phyloP scores from a whole-genome alignment of 2,113 vertebrate genomes.

The Ramphastos sulfuratus region DNA sequence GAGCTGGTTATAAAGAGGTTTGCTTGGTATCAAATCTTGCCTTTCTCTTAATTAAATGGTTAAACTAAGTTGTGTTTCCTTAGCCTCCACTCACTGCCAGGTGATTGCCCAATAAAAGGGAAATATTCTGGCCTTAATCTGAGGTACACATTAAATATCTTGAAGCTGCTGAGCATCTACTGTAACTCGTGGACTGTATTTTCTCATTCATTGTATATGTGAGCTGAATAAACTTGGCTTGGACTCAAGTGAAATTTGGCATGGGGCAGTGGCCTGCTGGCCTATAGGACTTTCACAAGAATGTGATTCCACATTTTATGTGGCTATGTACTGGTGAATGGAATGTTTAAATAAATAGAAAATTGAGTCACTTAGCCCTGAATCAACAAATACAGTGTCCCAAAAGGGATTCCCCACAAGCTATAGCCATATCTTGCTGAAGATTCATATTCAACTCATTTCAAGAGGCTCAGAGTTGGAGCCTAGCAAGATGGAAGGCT shows the following conservation, averaged over 20 bases:
- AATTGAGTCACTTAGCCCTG: conserved; percentile 11
- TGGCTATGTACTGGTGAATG: conserved; percentile 51
- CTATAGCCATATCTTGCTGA: not conserved
- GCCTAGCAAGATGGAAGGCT: not conserved
- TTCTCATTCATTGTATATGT: not conserved
- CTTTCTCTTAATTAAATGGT: not conserved
- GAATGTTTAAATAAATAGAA: conserved; percentile 61
- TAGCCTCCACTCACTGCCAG: not conserved
- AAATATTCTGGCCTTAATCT: not conserved
- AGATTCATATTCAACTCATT: not conserved
- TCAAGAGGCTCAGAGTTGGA: not conserved
- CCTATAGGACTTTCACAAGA: conserved; percentile 31
- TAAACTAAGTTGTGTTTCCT: not conserved
- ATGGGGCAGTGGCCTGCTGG: not conserved
- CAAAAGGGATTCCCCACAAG: conserved; percentile 40
- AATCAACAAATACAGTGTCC: conserved; percentile 52
- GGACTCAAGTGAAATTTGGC: conserved; percentile 41
- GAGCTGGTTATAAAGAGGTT: not conserved
- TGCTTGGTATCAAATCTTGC: not conserved
- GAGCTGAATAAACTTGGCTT: conserved; percentile 9
- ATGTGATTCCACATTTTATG: conserved; percentile 49
- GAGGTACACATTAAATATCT: not conserved
- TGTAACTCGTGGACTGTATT: not conserved
- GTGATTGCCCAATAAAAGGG: not conserved
- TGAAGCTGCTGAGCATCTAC: not conserved